Base-by-base conservation (phyloP, 2,888 invertebrate genomes). In the Neoascia interrupta region DNA sequence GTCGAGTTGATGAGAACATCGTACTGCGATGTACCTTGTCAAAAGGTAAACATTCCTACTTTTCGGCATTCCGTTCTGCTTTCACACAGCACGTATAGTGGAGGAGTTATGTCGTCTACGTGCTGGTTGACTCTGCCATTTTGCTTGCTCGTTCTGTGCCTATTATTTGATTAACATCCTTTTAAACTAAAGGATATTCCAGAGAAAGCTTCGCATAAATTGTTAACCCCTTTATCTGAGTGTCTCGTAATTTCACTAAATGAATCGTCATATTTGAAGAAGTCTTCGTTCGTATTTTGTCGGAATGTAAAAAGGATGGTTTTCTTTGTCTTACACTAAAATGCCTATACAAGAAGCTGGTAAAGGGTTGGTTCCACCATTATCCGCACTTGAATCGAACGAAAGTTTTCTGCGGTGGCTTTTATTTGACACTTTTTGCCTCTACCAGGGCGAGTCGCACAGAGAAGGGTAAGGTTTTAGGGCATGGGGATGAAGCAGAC, bases 351-450 rank as follows among this genome's bases (percentile, higher is more conserved):
- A 34, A 26, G 26, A 11, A 37, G 6, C 23, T 26, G 36, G 21
- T 19, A 21, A 45, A 49, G 19, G 49, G 56, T 66, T 56, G 39
- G 34, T 31, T 36, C 19, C 41, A 37, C 41, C 54, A 45, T 21
- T 56, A 60, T 54, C 54, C 53, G 53, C 64, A 64, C 76, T 72
- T 72, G 76, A 72, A 60, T 47, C 41, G 49, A 51, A 58, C 26
- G 66, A 61, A 79, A 72, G 61, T 73, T 79, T 73, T 72, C 79
- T 79, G 79, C 37, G 79, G 79, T 79, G 61, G 43, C 56, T 49
- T 79, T 79, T 79, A 79, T 79, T 79, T 79, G 79, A 79, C 79
- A 79, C 79, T 79, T 68, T 79, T 73, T 66, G 73, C 45, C 49
- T 73, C 47, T 26, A 39, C 58, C 56, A 58, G 31, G 54, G 31